Conservation (phyloP, 1,140 invertebrate genomes). For the Danaus plexippus region DNA sequence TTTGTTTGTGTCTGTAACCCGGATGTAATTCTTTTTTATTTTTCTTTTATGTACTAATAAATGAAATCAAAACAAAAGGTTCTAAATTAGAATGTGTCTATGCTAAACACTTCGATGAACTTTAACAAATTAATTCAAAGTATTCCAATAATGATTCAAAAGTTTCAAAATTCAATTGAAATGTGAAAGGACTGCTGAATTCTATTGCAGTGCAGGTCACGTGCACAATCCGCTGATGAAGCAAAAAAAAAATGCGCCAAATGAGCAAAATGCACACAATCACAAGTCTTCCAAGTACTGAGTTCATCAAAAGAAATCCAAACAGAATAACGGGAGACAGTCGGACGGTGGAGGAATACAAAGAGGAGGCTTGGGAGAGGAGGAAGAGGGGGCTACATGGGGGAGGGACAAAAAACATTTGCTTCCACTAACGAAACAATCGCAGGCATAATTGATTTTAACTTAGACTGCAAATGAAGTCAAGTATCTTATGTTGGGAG, state of each 20-base stretch:
- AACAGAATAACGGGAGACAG: constrained; percentile 25
- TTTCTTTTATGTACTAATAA: too few relatives aligned
- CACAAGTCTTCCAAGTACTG: constrained; percentile 31
- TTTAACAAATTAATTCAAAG: too few relatives aligned
- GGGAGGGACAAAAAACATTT: constrained; percentile 41
- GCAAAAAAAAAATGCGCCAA: constrained; percentile 33
- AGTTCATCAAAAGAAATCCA: constrained; percentile 36
- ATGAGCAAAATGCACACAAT: constrained; percentile 46
- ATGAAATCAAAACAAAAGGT: too few relatives aligned
- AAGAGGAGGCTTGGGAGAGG: constrained; percentile 25
- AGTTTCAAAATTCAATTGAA: background rate
- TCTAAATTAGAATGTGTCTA: too few relatives aligned
- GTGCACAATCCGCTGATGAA: constrained; percentile 19
- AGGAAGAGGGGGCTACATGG: constrained; percentile 8
- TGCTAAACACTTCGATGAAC: too few relatives aligned
- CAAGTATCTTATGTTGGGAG: constrained; percentile 14
- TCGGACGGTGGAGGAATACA: constrained; percentile 22
- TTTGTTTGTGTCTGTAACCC: too few relatives aligned
- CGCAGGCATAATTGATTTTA: constrained; percentile 61
- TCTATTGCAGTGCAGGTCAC: constrained; percentile 16
- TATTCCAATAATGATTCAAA: too few relatives aligned
- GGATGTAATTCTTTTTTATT: too few relatives aligned
- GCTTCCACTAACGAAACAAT: constrained; percentile 56
- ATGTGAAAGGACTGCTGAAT: constrained; percentile 4
- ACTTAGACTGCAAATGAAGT: constrained; percentile 54